phyloP scores from a whole-genome alignment of 2,113 vertebrate species.

The Pagrus major region DNA sequence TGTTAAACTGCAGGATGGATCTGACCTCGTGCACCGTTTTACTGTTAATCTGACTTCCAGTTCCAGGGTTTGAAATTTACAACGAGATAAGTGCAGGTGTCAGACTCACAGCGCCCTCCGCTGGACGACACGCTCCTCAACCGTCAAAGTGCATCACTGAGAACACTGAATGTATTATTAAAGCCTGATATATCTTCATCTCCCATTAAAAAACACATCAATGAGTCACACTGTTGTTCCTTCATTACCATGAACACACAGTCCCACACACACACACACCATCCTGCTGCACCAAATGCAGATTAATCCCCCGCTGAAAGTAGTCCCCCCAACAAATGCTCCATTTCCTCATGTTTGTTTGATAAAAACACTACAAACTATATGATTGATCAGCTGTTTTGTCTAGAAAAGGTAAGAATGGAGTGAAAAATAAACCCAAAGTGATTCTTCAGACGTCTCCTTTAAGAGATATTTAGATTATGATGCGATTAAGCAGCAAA shows the following conservation, averaged over 20 bases:
- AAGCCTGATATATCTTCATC: too few species aligned
- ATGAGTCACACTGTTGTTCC: too few species aligned
- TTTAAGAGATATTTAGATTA: too few species aligned
- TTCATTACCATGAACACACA: too few species aligned
- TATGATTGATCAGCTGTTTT: not conserved
- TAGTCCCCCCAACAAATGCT: too few species aligned
- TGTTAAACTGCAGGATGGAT: not conserved
- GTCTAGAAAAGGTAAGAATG: not conserved
- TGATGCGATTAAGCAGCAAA: too few species aligned
- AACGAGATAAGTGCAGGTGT: not conserved
- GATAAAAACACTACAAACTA: too few species aligned
- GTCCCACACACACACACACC: not conserved
- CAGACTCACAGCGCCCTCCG: slow-evolving; percentile 12
- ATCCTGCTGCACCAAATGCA: not conserved
- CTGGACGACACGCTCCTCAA: not conserved
- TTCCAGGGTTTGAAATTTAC: not conserved
- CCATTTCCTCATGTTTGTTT: too few species aligned
- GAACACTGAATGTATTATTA: too few species aligned
- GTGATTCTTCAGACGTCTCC: too few species aligned
- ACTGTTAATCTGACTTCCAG: not conserved
- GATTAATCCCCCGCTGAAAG: not conserved
- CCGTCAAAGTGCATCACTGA: not conserved
- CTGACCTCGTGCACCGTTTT: not conserved
- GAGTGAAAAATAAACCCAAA: not conserved
- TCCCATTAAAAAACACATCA: too few species aligned